Evolutionary conservation across 1,140 invertebrate species (phyloP), one percentile per base, ranked within the genome.

Genomic region (Macrocentrus cingulum): DNA sequence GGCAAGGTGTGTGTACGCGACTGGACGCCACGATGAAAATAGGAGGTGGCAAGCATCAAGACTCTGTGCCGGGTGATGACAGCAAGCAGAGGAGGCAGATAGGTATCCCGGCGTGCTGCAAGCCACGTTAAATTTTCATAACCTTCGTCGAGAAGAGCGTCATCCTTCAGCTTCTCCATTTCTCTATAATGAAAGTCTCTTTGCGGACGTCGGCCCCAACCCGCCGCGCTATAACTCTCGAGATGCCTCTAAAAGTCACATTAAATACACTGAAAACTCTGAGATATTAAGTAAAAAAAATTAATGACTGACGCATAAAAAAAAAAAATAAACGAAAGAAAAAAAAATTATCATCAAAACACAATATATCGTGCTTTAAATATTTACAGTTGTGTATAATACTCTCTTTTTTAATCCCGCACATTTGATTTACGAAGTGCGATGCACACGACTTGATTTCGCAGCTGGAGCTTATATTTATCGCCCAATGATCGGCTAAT

Each of bases 111-210:
- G 6, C 25, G 8, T 56, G 36, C 37, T 56, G 52, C 39, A 34
- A 65, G 58, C 45, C 37, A 59, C 62, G 60, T 69, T 71, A 70
- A 68, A 70, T 66, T 69, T 70, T 70, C 65, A 67, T 69, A 69
- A 67, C 46, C 56, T 55, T 23, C 44, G 44, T 46, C 32, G 56
- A 48, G 42, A 59, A 65, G 62, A 67, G 61, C 58, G 50, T 53
- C 62, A 50, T 69, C 62, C 70, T 64, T 62, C 50, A 58, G 37
- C 37, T 23, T 39, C 13, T 20, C n/a, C 48, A 36, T 54, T 56
- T 58, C 59, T 65, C 61, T 53, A 64, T 69, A 67, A 71, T 70
- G 63, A 62, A 70, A 70, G 60, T 61, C 59, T 61, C 61, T 66
- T 67, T 63, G 60, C 59, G 49, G 49, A 66, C 57, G 13, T 39